A percentile compares a stretch with the other conserved stretches of the same genome.
Conservation (phyloP, 2,113 vertebrate genomes). For the Leptobrachium leishanense region DNA sequence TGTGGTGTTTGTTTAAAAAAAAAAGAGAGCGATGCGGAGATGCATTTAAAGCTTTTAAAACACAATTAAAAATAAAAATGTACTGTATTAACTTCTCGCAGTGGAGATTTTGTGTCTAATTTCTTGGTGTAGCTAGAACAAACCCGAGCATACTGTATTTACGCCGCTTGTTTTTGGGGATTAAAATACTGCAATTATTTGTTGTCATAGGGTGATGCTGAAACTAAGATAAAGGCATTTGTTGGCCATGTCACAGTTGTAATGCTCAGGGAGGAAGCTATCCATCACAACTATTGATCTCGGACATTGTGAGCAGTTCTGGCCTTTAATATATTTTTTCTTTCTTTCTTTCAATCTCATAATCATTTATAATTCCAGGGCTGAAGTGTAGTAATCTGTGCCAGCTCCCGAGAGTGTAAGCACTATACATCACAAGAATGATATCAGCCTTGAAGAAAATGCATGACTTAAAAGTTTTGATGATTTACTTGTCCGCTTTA, state of each 20-base stretch:
- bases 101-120: too few relatives aligned
- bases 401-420: not conserved
- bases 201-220: not conserved
- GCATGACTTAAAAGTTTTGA: not conserved
- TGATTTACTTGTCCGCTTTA: slow-evolving; percentile 1
- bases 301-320: not conserved
- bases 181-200: not conserved
- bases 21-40: too few relatives aligned
- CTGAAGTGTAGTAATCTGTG: slow-evolving; percentile 5
- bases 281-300: slow-evolving; percentile 18
- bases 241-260: not conserved
- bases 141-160: too few relatives aligned
- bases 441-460: slow-evolving; percentile 10
- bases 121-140: too few relatives aligned
- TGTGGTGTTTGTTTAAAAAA: too few relatives aligned
- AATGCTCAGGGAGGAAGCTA: not conserved
- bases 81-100: too few relatives aligned
- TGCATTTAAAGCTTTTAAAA: too few relatives aligned
- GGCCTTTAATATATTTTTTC: not conserved
- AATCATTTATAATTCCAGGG: slow-evolving; percentile 10
- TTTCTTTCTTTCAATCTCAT: not conserved
- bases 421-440: not conserved
- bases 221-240: slow-evolving; percentile 3
- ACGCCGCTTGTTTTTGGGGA: not conserved
- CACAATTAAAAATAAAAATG: too few relatives aligned